Percentiles rank a stretch among this genome's conserved stretches.
Conservation (phyloP, 2,888 invertebrate genomes). For the Rutpela maculata region DNA sequence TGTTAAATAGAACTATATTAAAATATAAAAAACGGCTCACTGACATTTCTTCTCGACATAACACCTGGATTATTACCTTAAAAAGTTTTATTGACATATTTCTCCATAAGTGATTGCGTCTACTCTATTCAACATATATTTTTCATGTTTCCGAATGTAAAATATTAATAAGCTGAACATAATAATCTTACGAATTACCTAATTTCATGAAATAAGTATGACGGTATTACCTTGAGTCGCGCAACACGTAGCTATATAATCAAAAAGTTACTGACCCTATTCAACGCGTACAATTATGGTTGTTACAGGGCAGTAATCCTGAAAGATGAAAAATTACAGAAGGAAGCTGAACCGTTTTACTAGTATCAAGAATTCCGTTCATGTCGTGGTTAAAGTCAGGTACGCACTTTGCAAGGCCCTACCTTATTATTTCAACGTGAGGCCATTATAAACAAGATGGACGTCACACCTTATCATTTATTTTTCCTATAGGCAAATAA, state of each 20-base stretch:
- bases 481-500: not conserved
- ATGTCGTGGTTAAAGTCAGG: constrained; percentile 17
- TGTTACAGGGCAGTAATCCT: not conserved
- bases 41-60: too few relatives aligned
- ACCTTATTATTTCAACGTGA: constrained; percentile 15
- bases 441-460: not conserved
- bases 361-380: not conserved
- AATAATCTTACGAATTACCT: not conserved
- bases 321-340: not conserved
- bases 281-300: not conserved
- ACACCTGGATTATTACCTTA: too few relatives aligned
- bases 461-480: not conserved
- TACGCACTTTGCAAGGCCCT: constrained; percentile 4
- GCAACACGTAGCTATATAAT: not conserved
- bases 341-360: not conserved
- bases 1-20: too few relatives aligned
- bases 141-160: not conserved
- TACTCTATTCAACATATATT: not conserved
- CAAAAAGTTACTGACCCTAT: not conserved
- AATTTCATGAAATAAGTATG: not conserved
- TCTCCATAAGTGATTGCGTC: too few relatives aligned
- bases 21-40: too few relatives aligned
- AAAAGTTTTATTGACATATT: too few relatives aligned
- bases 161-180: not conserved
- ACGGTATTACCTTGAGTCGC: not conserved